These are phyloP conservation scores for Aegithalos caudatus DNA, from an alignment of 2,113 vertebrate genomes.

Conservation along the genomic window DNA sequence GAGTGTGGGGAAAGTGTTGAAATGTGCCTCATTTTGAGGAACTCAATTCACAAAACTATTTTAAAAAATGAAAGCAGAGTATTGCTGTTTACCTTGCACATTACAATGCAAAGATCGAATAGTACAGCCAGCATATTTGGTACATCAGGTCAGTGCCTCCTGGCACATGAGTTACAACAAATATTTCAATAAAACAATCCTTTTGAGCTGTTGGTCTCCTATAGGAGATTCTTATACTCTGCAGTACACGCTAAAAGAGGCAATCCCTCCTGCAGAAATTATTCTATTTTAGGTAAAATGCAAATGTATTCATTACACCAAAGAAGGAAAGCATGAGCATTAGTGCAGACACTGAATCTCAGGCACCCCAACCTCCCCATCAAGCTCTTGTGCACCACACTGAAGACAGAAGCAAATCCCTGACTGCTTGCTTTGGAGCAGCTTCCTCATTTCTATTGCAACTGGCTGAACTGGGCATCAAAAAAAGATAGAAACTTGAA, in stretches of 20 bases:
- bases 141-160: neutral
- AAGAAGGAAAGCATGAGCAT: neutral
- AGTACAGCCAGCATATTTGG: neutral
- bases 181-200: neutral
- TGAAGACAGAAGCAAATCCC: neutral
- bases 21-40: neutral
- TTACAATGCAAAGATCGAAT: neutral
- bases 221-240: neutral
- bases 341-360: neutral
- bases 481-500: neutral
- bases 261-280: neutral
- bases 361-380: neutral
- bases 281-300: neutral
- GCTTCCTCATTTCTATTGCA: neutral
- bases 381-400: accelerated
- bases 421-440: neutral
- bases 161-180: neutral
- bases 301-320: neutral
- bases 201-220: neutral
- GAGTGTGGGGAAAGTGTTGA: accelerated
- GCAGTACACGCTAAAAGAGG: neutral
- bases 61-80: neutral
- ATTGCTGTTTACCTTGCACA: neutral
- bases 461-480: neutral
- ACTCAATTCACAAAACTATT: neutral